Base-by-base conservation (phyloP, 2,113 vertebrate genomes). In the Austrofundulus limnaeus region DNA sequence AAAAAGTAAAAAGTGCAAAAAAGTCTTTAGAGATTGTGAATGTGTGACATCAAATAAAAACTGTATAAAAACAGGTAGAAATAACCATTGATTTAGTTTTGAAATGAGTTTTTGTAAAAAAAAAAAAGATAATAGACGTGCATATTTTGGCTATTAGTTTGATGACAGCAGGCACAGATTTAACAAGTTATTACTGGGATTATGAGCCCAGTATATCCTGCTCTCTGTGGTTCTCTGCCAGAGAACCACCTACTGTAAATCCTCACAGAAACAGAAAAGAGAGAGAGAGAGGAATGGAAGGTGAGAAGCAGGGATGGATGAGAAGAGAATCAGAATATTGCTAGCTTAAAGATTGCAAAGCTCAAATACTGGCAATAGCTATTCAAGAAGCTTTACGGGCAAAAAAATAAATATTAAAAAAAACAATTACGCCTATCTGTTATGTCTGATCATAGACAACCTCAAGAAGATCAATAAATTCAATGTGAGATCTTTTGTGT, bases 231-330 rank as follows among this genome's bases (percentile, higher is more conserved):
- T 58, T 79, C 31, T 75, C 34, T 70, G 78, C 82, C 81, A 82
- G 66, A 73, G 75, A 85, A 81, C 82, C 82, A 82, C 81, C 81
- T 64, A 75, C 84, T 70, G 69, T 71, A 72, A 65, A 75, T 68
- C 55, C 77, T 75, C 78, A 77, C 61, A 67, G 20, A 41, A 38
- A 59, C 42, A 66, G 59, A 49, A n/a, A 63, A 17, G 57, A 28
- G 25, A 3, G n/a, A n/a, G 56, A 45, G 25, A 50, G 38, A 41
- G 2, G 20, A 38, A n/a, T 7, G 11, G 38, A 52, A 12, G 25
- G 54, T 37, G 31, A 19, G 14, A 48, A n/a, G 39, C 5, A 51
- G 31, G 6, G 13, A 12, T 23, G 7, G 14, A 43, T 64, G 50
- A 45, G 20, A 50, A 61, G 39, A 41, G 39, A 14, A 41, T 14